Percentiles rank a stretch among this genome's conserved stretches.
These are phyloP conservation scores for Gerris lacustris DNA, from an alignment of 2,888 invertebrate species.

Conservation along the genomic window DNA sequence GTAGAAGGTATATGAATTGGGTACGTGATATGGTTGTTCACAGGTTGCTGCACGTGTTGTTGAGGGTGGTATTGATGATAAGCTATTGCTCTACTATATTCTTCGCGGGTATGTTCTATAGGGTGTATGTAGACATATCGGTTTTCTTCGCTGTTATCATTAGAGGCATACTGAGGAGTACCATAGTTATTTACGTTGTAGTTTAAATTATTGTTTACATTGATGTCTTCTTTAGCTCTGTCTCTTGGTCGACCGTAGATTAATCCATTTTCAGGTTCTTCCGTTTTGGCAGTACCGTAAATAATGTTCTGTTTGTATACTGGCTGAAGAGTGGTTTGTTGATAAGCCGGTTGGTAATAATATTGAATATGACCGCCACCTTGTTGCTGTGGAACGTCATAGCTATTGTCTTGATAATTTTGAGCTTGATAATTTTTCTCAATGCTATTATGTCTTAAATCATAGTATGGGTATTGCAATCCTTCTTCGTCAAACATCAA, in stretches of 20 bases:
- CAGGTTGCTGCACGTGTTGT: background rate
- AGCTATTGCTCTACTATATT: background rate
- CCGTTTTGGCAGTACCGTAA: background rate
- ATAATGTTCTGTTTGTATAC: background rate
- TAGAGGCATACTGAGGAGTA: background rate
- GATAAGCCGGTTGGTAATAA: background rate
- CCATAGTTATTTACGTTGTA: background rate
- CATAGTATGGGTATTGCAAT: slow-evolving; percentile 5
- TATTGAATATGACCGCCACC: background rate
- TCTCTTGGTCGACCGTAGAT: background rate
- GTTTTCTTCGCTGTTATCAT: background rate
- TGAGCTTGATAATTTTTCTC: background rate
- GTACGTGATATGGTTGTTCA: background rate
- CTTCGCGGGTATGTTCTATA: background rate
- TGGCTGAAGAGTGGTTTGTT: background rate
- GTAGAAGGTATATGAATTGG: background rate
- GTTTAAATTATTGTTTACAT: background rate
- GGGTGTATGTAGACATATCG: background rate
- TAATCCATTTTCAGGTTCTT: background rate
- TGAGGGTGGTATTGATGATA: background rate
- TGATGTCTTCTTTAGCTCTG: background rate
- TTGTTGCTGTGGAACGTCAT: background rate
- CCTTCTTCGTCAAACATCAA: slow-evolving; percentile 9
- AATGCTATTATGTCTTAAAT: background rate
- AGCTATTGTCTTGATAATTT: background rate